Conservation (phyloP, 2,888 invertebrate species). For the Protophormia terraenovae region DNA sequence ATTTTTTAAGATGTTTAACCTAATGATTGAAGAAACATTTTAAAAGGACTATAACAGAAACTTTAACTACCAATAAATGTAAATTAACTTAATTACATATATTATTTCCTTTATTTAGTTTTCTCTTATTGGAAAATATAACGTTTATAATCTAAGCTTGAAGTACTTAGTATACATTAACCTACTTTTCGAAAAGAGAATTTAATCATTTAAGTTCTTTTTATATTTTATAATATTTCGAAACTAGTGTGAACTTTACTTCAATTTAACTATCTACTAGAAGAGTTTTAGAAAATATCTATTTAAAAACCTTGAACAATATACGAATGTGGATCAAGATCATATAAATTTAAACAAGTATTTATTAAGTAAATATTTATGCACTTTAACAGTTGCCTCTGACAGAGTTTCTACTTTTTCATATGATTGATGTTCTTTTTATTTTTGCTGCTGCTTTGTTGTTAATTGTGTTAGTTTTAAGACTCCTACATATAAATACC, state of each 20-base stretch:
- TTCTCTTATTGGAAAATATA: too few relatives aligned
- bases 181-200: too few relatives aligned
- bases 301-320: constrained; percentile 32
- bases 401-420: not conserved
- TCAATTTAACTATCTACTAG: too few relatives aligned
- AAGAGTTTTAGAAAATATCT: too few relatives aligned
- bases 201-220: too few relatives aligned
- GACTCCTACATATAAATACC: constrained; percentile 34
- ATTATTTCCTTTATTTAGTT: not conserved
- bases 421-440: constrained; percentile 49
- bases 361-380: not conserved
- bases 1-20: not conserved
- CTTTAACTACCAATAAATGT: not conserved
- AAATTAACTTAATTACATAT: not conserved
- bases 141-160: too few relatives aligned
- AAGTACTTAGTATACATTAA: too few relatives aligned
- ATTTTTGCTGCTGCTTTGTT: not conserved
- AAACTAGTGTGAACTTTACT: too few relatives aligned
- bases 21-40: not conserved
- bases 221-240: too few relatives aligned
- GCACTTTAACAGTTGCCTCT: not conserved
- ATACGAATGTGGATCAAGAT: constrained; percentile 35
- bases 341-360: constrained; percentile 7
- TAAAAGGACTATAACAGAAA: not conserved
- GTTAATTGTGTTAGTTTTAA: not conserved